Evolutionary conservation across 1,140 invertebrate species (phyloP), one percentile per base, ranked within the genome.

Genomic region (Condylostylus longicornis): DNA sequence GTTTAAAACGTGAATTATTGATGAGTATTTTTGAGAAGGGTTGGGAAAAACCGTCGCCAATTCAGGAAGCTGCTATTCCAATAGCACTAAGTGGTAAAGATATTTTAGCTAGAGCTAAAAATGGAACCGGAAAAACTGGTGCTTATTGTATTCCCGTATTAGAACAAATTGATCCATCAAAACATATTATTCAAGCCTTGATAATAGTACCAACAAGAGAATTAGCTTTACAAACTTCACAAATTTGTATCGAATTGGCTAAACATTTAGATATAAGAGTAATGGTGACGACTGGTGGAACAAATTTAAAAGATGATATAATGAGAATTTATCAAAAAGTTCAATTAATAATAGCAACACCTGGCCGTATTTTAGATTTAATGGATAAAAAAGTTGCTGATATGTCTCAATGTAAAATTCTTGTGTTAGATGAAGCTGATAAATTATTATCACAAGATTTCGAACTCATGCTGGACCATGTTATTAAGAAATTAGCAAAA

Each of bases 21-120:
- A 99, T 98, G 94, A 96, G 95, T 46, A 98, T 99, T 58, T 99
- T 98, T 65, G 96, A 99, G 63, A 98, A 98, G 69, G 96, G 96
- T 32, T 99, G 95, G 96, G 96, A 99, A 61, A 90, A 90, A 62
- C 96, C 96, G 33, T 97, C 90, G 45, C 96, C 96, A 17, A 99
- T 99, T 70, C 96, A 99, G 72, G 91, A 96, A 74, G 88, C 89
- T 50, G 91, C 90, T 61, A 98, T 99, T 68, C 94, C 94, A 39
- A 89, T 97, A 61, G 93, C 95, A 42, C 71, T 98, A 41, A 86
- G 88, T 53, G 95, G 95, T 45, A 87, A 95, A 68, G 94, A 99
- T 69, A 82, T 99, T 46, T 70, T 99, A 48, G 96, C 95, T 35
- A 74, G 96, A 63, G 96, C 96, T 38, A 99, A 99, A 69, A 99